Evolutionary conservation across 2,888 invertebrate genomes (phyloP).

Genomic region (Polydrusus pterygomalis): DNA sequence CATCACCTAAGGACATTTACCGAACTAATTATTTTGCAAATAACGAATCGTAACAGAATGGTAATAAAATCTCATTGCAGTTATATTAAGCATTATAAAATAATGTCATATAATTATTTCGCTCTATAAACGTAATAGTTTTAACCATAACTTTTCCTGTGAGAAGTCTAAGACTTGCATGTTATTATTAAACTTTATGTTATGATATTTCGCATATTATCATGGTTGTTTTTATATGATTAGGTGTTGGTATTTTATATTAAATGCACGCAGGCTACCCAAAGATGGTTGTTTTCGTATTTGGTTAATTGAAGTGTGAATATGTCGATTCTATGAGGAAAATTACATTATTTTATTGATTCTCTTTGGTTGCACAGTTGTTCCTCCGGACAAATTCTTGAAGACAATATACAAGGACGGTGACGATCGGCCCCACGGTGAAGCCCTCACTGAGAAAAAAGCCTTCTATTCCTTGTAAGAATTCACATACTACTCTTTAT

Average conservation of each 20-base stretch:
- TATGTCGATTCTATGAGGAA: background rate
- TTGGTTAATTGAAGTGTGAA: background rate
- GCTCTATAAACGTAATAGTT: background rate
- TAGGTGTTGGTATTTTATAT: background rate
- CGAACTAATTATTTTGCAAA: background rate
- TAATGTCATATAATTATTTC: background rate
- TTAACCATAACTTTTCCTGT: background rate
- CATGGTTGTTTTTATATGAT: background rate
- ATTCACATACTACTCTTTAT: too few species aligned
- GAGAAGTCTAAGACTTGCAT: background rate
- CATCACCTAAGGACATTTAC: background rate
- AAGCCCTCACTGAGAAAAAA: too few species aligned
- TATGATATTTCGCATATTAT: background rate
- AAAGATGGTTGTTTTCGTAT: background rate
- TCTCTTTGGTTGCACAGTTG: too few species aligned
- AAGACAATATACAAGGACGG: too few species aligned
- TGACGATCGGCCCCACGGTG: too few species aligned
- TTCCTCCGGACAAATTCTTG: too few species aligned
- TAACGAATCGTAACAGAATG: background rate
- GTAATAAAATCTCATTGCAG: background rate
- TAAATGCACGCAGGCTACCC: background rate
- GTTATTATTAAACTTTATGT: background rate
- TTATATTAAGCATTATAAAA: background rate
- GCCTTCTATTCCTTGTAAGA: too few species aligned
- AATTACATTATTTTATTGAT: background rate